Evolutionary conservation across 2,888 invertebrate genomes (phyloP).

Genomic region (Pristionchus fissidentatus): DNA sequence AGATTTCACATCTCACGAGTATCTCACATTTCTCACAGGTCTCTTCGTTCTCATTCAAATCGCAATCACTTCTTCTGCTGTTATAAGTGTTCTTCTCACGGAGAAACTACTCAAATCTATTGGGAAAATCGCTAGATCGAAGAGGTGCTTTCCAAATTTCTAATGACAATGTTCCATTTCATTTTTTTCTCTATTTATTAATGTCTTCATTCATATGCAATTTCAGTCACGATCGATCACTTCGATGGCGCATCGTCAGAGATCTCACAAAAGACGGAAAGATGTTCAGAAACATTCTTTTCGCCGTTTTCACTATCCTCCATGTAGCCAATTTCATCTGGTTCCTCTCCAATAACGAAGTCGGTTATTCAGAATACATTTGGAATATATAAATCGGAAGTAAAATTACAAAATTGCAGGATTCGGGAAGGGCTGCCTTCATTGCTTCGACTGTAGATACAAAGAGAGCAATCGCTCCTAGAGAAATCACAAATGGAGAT

Average conservation of each 20-base stretch:
- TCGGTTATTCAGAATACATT: too few relatives aligned
- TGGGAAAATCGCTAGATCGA: neutral
- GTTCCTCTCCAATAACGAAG: slow-evolving; percentile 1
- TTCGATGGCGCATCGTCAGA: neutral
- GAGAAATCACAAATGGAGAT: too few relatives aligned
- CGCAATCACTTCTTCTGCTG: neutral
- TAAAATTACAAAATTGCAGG: too few relatives aligned
- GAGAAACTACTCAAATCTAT: neutral
- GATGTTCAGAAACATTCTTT: neutral
- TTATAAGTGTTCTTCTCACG: neutral
- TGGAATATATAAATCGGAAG: too few relatives aligned
- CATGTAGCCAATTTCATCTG: neutral
- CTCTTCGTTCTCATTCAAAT: slow-evolving; percentile 28
- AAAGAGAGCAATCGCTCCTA: too few relatives aligned
- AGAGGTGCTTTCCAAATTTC: neutral
- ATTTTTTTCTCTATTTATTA: too few relatives aligned
- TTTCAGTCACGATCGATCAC: neutral
- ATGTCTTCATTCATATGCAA: neutral
- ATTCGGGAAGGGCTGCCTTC: too few relatives aligned
- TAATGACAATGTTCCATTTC: too few relatives aligned
- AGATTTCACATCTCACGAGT: too few relatives aligned
- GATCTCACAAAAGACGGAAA: neutral
- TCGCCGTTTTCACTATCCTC: neutral
- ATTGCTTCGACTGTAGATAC: too few relatives aligned
- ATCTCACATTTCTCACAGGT: too few relatives aligned